Percentiles rank a stretch among this genome's conserved stretches.
These are phyloP conservation scores for Cheirogaleus medius DNA, from an alignment of 2,113 vertebrate species.

Conservation along the genomic window DNA sequence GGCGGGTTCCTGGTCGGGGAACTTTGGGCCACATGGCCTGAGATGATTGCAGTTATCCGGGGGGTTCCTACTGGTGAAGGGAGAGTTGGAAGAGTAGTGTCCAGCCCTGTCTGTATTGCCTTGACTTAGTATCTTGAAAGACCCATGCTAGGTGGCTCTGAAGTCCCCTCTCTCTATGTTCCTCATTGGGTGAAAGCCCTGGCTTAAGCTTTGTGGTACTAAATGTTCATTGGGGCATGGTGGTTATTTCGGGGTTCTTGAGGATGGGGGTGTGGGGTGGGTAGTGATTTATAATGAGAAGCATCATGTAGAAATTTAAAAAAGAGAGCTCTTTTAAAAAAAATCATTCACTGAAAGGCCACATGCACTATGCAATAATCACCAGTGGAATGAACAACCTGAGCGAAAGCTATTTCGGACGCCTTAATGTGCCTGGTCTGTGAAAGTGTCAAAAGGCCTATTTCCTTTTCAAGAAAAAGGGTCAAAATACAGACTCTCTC, in stretches of 20 bases:
- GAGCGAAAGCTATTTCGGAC: neutral
- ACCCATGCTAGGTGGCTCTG: neutral
- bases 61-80: neutral
- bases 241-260: neutral
- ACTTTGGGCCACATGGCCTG: neutral
- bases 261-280: no score
- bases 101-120: neutral
- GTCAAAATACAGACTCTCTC: neutral
- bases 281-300: neutral
- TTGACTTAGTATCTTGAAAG: neutral
- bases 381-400: neutral
- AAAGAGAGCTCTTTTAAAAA: neutral
- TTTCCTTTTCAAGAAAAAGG: conserved; percentile 10
- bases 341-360: neutral
- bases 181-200: neutral
- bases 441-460: neutral
- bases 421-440: neutral
- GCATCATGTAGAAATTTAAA: neutral
- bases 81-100: neutral
- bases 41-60: fast-evolving
- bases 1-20: neutral
- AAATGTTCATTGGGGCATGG: neutral
- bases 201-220: neutral
- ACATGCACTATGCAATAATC: neutral
- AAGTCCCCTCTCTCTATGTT: neutral